Base-by-base conservation (phyloP, 2,797 vertebrate genomes). In the Serranus cabrilla region DNA sequence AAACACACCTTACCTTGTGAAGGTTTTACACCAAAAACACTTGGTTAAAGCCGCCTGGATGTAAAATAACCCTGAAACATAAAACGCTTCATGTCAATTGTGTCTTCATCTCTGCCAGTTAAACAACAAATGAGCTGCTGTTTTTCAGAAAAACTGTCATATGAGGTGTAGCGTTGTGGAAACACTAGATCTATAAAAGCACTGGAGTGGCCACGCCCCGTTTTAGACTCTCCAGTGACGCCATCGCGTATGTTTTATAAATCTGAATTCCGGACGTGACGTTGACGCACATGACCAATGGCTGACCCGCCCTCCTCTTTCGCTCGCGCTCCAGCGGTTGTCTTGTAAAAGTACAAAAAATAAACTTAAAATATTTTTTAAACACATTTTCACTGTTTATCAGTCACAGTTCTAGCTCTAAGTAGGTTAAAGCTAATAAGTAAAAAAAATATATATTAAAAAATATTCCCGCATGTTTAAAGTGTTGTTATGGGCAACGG, bases 401-500 rank as follows among this genome's bases (percentile, higher is more conserved):
- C 2, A 9, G 5, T 34, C 0, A 2, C 5, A 55, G 2, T 14
- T 27, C 0, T 14, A 18, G 2, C 1, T 34, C 6, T 34, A 34
- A 34, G 1, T 7, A n/a, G 34, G 34, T 34, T 34, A 34, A 34
- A 34, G 5, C 7, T 6, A 34, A 34, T 8, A 4, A 34, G 34
- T 34, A 34, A 34, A 34, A 34, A 7, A 34, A 34, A 34, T 7
- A 34, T 5, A 34, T 5, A 34, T 3, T 27, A 39, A 11, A 39
- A 39, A 5, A 3, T 13, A 40, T 40, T 40, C 12, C 39, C 39
- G 39, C 39, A 40, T 11, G 12, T 16, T 17, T 18, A 0, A 8
- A 7, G 14, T 11, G 90, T 92, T 85, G 88, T 74, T 27, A 87
- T 89, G 83, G 86, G 83, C 58, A 89, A 92, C 91, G 42, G 1